These are phyloP conservation scores for Saccostrea echinata DNA, from an alignment of 1,140 invertebrate species.

Conservation along the genomic window DNA sequence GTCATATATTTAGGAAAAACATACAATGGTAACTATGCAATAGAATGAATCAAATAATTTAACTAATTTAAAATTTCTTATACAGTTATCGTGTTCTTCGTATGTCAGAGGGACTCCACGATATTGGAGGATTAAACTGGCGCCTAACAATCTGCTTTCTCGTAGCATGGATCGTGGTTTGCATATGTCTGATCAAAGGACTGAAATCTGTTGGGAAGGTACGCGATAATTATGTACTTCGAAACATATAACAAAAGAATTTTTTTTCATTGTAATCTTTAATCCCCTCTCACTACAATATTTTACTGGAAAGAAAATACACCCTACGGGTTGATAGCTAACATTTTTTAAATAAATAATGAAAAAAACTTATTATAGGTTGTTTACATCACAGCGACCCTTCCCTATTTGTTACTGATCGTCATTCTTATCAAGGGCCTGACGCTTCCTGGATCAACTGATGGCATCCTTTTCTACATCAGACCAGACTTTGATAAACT, in stretches of 20 bases:
- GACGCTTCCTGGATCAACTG: conserved; percentile 77
- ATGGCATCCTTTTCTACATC: conserved; percentile 85
- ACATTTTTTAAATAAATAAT: no score
- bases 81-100: conserved; percentile 66
- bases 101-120: conserved; percentile 70
- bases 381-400: conserved; percentile 76
- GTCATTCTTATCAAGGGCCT: conserved; percentile 78
- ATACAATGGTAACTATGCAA: no score
- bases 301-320: no score
- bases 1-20: no score
- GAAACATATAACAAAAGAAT: no score
- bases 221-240: no score
- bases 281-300: no score
- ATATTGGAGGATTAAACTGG: conserved; percentile 84
- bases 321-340: no score
- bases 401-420: conserved; percentile 79
- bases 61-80: conserved; percentile 32
- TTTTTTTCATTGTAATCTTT: no score
- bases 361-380: conserved; percentile 47
- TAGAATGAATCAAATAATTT: no score
- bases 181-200: conserved; percentile 79
- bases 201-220: conserved; percentile 83
- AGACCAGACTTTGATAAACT: conserved; percentile 86
- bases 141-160: conserved; percentile 76
- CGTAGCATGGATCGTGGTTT: conserved; percentile 79